These are phyloP conservation scores for Corvus hawaiiensis DNA, from an alignment of 2,113 vertebrate genomes.

Conservation along the genomic window DNA sequence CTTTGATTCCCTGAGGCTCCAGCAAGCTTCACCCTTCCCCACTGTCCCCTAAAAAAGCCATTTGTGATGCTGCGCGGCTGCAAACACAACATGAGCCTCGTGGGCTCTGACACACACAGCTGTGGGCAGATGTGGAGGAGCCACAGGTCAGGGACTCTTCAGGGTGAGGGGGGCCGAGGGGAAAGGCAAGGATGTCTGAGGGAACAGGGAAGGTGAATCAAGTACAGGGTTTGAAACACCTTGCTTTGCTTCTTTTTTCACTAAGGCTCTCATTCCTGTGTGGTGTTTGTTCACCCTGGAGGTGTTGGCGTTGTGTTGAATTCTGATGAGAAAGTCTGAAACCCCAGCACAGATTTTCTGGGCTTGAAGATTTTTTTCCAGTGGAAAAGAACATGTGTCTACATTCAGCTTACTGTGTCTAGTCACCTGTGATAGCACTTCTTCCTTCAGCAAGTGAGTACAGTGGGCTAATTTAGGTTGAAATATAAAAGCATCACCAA, in stretches of 20 bases:
- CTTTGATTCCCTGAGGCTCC: neutral
- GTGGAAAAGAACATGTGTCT: neutral
- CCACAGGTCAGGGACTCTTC: neutral
- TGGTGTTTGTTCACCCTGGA: neutral
- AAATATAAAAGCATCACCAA: neutral
- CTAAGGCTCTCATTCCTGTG: neutral
- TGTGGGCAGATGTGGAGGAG: neutral
- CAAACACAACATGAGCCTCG: fast-evolving
- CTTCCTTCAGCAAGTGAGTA: neutral
- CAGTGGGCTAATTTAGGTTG: neutral
- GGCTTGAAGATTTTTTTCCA: neutral
- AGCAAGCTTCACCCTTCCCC: neutral
- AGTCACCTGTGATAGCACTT: neutral
- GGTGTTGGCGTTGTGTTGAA: neutral
- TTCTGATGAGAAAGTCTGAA: neutral
- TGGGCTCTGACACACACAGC: fast-evolving
- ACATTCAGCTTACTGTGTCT: neutral
- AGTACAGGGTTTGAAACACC: neutral
- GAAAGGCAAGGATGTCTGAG: neutral
- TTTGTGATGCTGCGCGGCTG: neutral
- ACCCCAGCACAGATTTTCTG: neutral
- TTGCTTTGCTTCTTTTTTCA: neutral
- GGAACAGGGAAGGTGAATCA: neutral
- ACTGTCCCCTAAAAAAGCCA: neutral
- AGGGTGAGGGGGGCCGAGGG: neutral